phyloP scores from a whole-genome alignment of 2,113 vertebrate genomes.

The Myotis brandtii region DNA sequence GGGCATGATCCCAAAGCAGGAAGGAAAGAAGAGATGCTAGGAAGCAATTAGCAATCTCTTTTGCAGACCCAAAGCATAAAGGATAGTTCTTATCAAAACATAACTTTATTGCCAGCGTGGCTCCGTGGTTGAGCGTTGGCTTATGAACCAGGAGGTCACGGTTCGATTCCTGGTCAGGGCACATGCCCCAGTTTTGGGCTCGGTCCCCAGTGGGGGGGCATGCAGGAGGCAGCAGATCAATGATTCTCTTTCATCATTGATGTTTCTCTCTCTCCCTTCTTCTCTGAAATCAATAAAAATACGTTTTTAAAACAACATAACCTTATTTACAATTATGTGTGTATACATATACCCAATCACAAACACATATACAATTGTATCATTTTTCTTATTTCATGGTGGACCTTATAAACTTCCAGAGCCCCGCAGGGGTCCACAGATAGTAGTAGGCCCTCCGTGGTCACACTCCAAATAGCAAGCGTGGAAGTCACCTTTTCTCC shows the following conservation, averaged over 20 bases:
- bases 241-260: too few species aligned
- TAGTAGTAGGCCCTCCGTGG: neutral
- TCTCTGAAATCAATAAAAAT: too few species aligned
- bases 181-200: too few species aligned
- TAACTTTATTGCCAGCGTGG: neutral
- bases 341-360: neutral
- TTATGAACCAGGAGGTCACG: too few species aligned
- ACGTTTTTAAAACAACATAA: neutral
- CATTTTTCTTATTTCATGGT: neutral
- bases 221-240: too few species aligned
- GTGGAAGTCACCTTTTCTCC: neutral
- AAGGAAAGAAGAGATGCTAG: neutral
- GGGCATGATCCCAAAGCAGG: neutral
- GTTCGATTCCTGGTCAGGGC: too few species aligned
- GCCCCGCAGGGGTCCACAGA: neutral
- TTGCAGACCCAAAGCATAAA: neutral
- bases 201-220: too few species aligned
- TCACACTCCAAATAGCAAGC: neutral
- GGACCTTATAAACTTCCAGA: neutral
- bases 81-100: neutral
- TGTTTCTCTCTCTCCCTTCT: too few species aligned
- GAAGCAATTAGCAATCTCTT: neutral
- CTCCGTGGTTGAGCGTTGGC: too few species aligned
- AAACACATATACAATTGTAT: neutral
- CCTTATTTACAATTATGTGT: slow-evolving; percentile 15